phyloP scores from a whole-genome alignment of 2,797 vertebrate genomes.

The Poeciliopsis turneri region DNA sequence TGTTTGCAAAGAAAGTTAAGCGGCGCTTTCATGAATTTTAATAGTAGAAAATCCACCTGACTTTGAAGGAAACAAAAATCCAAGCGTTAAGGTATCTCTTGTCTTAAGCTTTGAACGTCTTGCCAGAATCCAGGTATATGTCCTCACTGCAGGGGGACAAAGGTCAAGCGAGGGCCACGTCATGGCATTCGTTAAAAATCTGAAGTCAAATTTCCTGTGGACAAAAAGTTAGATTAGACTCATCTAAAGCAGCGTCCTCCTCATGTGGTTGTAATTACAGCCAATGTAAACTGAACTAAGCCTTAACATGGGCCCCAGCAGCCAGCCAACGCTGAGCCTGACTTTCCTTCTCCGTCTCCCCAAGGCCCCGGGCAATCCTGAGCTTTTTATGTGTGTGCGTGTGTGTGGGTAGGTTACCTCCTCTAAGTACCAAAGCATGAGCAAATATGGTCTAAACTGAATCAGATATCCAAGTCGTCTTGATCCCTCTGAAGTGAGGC shows the following conservation, averaged over 20 bases:
- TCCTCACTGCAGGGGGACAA: constrained; percentile 13
- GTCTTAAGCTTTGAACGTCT: constrained; percentile 1
- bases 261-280: constrained; percentile 83
- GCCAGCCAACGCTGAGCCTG: constrained; percentile 57
- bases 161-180: constrained; percentile 60
- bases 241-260: constrained; percentile 71
- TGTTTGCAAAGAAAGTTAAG: constrained; percentile 22
- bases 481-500: constrained; percentile 19
- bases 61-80: constrained; percentile 26
- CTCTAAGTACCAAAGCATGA: constrained; percentile 31
- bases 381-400: constrained; percentile 3
- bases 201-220: constrained; percentile 70
- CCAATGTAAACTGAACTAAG: constrained; percentile 79
- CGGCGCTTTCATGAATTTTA: constrained; percentile 22
- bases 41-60: constrained; percentile 38
- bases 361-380: constrained; percentile 42
- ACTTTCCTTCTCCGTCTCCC: constrained; percentile 54
- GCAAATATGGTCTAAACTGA: constrained; percentile 42
- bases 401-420: background rate
- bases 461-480: constrained; percentile 32
- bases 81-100: constrained; percentile 21
- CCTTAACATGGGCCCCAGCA: constrained; percentile 75
- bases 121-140: constrained; percentile 3
- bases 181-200: constrained; percentile 74
- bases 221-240: constrained; percentile 72